Evolutionary conservation across 2,888 invertebrate species (phyloP).

Genomic region (Drosophila niveifrons): DNA sequence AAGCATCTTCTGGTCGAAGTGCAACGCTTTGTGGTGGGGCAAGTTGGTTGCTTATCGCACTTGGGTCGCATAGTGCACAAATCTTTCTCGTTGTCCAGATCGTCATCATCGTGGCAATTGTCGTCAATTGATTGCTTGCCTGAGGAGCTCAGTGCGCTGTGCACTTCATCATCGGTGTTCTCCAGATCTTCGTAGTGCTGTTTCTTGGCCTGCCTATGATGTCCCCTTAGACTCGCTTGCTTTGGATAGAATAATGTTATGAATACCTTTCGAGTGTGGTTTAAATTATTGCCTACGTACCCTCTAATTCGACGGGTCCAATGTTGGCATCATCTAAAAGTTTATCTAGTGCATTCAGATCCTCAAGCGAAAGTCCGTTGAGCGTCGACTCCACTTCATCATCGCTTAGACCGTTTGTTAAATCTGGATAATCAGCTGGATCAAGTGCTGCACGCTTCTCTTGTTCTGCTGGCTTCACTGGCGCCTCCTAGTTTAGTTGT

Average conservation of each 20-base stretch:
- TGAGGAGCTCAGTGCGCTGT: constrained; percentile 16
- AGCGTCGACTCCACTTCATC: constrained; percentile 79
- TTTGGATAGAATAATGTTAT: constrained; percentile 39
- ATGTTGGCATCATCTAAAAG: constrained; percentile 68
- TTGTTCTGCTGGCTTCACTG: constrained; percentile 11
- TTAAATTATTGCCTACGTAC: constrained; percentile 13
- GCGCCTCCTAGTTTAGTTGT: constrained; percentile 11
- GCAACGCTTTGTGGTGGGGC: constrained; percentile 28
- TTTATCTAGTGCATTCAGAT: constrained; percentile 73
- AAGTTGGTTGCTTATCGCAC: constrained; percentile 35
- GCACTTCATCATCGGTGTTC: constrained; percentile 28
- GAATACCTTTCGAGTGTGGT: background rate
- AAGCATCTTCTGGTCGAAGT: constrained; percentile 17
- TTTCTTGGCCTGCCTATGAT: constrained; percentile 38
- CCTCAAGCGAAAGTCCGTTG: constrained; percentile 75
- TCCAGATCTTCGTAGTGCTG: constrained; percentile 32
- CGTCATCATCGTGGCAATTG: constrained; percentile 58
- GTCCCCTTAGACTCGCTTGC: constrained; percentile 57
- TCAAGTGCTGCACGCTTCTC: constrained; percentile 4
- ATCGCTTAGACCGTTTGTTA: constrained; percentile 73
- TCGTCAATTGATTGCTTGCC: constrained; percentile 17
- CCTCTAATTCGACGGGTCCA: constrained; percentile 44
- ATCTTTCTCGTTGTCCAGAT: constrained; percentile 36
- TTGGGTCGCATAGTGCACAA: constrained; percentile 40
- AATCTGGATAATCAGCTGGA: constrained; percentile 59